These are phyloP conservation scores for Brachionus asplanchnoidis DNA, from an alignment of 1,140 invertebrate genomes.

Conservation along the genomic window DNA sequence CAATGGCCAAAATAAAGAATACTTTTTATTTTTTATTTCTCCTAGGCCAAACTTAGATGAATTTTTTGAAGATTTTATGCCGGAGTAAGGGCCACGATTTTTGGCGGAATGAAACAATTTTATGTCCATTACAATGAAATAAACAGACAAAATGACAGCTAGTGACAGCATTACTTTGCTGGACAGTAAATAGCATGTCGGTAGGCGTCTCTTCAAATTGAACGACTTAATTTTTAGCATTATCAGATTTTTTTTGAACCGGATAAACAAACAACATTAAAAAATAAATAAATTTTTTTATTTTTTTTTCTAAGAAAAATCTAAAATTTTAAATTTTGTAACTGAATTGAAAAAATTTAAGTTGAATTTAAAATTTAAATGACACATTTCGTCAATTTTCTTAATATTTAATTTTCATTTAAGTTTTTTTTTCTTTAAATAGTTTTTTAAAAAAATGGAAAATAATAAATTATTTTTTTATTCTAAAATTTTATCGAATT, in stretches of 20 bases:
- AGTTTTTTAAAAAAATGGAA: too few species aligned
- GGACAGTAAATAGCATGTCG: constrained; percentile 1
- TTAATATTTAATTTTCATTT: too few species aligned
- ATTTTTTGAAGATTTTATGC: constrained; percentile 43
- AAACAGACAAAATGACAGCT: constrained; percentile 44
- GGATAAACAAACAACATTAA: not conserved
- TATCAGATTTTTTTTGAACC: not conserved
- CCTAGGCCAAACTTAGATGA: constrained; percentile 34
- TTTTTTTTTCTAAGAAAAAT: not conserved
- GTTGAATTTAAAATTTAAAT: too few species aligned
- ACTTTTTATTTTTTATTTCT: not conserved
- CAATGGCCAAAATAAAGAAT: constrained; percentile 47
- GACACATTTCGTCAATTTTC: too few species aligned
- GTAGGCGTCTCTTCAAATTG: constrained; percentile 19
- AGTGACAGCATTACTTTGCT: constrained; percentile 42
- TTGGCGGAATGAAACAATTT: constrained; percentile 47
- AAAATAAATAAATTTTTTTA: not conserved
- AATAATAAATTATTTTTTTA: too few species aligned
- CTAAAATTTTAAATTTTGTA: not conserved
- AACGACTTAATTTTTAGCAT: constrained; percentile 14
- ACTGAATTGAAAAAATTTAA: too few species aligned
- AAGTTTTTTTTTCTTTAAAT: too few species aligned
- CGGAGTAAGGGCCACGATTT: constrained; percentile 46
- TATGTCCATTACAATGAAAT: constrained; percentile 51
- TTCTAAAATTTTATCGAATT: too few species aligned